Conservation (phyloP, 35 echinoderm and acorn worm species). For the Nesometra sesokonis region DNA sequence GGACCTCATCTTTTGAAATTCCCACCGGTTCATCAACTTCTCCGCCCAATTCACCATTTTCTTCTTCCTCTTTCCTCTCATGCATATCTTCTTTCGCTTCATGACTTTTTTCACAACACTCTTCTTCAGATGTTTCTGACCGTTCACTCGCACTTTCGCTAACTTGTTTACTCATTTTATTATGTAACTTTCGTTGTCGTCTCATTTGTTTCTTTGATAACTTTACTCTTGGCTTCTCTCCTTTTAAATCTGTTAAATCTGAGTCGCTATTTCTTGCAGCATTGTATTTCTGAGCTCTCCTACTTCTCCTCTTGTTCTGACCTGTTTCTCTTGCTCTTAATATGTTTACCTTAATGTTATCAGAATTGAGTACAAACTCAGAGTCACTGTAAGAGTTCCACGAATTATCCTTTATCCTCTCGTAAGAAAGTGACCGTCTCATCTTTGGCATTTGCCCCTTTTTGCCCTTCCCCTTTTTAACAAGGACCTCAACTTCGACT, state of each 20-base stretch:
- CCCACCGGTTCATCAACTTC: too few relatives aligned
- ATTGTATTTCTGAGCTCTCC: slow-evolving; percentile 41
- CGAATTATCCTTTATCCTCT: slow-evolving; percentile 59
- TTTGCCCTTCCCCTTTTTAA: slow-evolving; percentile 31
- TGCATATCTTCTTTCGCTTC: not conserved
- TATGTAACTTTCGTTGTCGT: slow-evolving; percentile 19
- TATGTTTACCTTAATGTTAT: not conserved
- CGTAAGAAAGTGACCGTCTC: slow-evolving; percentile 31
- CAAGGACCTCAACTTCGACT: slow-evolving; percentile 55
- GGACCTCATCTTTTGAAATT: too few relatives aligned
- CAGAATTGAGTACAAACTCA: slow-evolving; percentile 39
- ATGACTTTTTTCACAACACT: not conserved
- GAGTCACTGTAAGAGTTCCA: slow-evolving; percentile 73
- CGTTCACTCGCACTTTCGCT: not conserved
- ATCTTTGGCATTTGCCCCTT: slow-evolving; percentile 31
- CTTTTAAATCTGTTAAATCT: slow-evolving; percentile 31
- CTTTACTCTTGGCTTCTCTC: slow-evolving; percentile 22
- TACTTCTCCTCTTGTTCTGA: slow-evolving; percentile 30
- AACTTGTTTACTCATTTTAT: slow-evolving; percentile 1
- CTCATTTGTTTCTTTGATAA: slow-evolving; percentile 29
- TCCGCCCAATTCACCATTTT: too few relatives aligned
- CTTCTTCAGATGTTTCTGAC: not conserved
- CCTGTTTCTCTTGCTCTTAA: not conserved
- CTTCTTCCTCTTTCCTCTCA: too few relatives aligned
- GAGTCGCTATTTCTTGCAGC: slow-evolving; percentile 38